Evolutionary conservation across 1,140 invertebrate genomes (phyloP), one percentile per base, ranked within the genome.

Genomic region (Sycophaga agraensis): DNA sequence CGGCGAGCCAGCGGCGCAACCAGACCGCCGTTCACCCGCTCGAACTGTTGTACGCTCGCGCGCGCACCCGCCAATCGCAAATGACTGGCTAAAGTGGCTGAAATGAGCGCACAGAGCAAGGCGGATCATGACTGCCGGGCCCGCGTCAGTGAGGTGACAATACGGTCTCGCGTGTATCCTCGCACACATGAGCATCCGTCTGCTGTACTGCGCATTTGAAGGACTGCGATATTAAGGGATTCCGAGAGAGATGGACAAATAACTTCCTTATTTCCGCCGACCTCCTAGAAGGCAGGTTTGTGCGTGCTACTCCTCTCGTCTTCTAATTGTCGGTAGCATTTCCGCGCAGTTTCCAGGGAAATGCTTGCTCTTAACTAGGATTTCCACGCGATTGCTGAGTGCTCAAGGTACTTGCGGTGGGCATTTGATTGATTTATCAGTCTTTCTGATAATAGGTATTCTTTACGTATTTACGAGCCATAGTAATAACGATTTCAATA

Each of bases 41-140:
- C 35, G 8, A 40, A 14, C 12, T 28, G 35, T n/a, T n/a, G 11
- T 37, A 37, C 1, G n/a, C n/a, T n/a, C 16, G 51, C 1, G 26
- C 4, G 37, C 16, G 37, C 22, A 24, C 34, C 16, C 21, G 57
- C 6, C 22, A 26, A 21, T 35, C 34, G 16, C 39, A 49, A 62
- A 56, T 50, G 59, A 50, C 24, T n/a, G 26, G 31, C 46, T 63
- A 63, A 63, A 63, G 54, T 63, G 61, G 54, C 48, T 58, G 35
- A 51, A 63, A 51, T 54, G 45, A 63, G 46, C 48, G 21, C 14
- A 50, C 53, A 50, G 45, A 40, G 35, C 14, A 48, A n/a, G 39
- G 21, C 19, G 21, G 24, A 59, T 42, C 43, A 62, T 19, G 39
- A 55, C 4, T 4, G 26, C 19, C 9, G 17, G 28, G 5, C 4